These are phyloP conservation scores for Aegotheles bennettii DNA, from an alignment of 2,113 vertebrate species.

Conservation along the genomic window DNA sequence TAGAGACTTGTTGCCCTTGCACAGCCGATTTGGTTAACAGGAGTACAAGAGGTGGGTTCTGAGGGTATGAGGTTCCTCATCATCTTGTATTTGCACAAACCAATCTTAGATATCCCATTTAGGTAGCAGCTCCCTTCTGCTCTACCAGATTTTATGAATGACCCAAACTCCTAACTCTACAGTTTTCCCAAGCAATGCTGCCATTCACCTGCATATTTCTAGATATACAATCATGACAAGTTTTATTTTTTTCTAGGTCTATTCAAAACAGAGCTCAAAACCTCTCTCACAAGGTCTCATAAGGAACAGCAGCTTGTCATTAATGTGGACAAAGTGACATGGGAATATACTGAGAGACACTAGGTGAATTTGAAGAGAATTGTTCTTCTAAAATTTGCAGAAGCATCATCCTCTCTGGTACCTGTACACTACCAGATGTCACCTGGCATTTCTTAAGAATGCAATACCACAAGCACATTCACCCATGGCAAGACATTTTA, in stretches of 20 bases:
- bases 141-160: background rate
- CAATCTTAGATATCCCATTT: background rate
- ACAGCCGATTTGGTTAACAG: background rate
- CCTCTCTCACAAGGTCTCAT: background rate
- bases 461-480: background rate
- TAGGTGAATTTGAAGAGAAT: background rate
- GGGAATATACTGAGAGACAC: accelerated
- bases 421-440: background rate
- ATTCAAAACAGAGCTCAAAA: background rate
- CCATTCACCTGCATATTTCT: background rate
- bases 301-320: background rate
- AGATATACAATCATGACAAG: background rate
- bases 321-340: background rate
- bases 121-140: background rate
- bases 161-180: background rate
- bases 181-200: background rate
- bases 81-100: background rate
- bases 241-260: background rate
- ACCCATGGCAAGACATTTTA: background rate
- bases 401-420: background rate
- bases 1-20: background rate
- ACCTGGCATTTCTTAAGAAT: background rate
- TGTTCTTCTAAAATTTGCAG: background rate
- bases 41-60: background rate
- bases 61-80: background rate